Conservation (phyloP, 2,797 vertebrate species). For the Echiichthys vipera region DNA sequence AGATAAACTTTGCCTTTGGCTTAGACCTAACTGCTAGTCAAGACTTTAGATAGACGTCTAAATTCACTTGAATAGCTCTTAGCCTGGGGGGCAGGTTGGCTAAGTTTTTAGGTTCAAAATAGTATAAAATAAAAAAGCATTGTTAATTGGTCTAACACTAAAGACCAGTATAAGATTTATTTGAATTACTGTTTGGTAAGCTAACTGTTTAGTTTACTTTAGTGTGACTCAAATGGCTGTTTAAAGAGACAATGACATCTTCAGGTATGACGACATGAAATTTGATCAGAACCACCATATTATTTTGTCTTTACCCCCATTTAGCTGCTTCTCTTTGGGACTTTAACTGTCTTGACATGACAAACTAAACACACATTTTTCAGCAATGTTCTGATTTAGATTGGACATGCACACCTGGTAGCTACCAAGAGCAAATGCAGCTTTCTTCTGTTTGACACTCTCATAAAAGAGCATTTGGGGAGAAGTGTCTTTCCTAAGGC, state of each 20-base stretch:
- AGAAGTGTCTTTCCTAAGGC: neutral
- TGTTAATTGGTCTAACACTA: no score
- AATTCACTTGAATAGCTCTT: no score
- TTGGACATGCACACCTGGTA: neutral
- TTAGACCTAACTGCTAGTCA: no score
- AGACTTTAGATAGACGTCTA: no score
- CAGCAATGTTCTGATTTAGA: neutral
- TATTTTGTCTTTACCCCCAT: neutral
- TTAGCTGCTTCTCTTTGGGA: neutral
- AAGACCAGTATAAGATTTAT: no score
- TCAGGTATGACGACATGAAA: constrained; percentile 14
- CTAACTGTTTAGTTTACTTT: constrained; percentile 1
- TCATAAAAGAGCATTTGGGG: neutral
- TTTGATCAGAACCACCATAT: constrained; percentile 7
- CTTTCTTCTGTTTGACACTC: neutral
- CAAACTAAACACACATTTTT: neutral
- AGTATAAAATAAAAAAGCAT: no score
- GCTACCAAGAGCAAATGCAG: neutral
- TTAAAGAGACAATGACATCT: constrained; percentile 1
- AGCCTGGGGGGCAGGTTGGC: no score
- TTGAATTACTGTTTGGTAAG: neutral
- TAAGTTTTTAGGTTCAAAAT: no score
- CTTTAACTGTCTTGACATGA: neutral
- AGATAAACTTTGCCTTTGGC: no score
- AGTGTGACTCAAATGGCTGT: constrained; percentile 7